phyloP scores from a whole-genome alignment of 2,797 vertebrate species.

The Myotis daubentonii region DNA sequence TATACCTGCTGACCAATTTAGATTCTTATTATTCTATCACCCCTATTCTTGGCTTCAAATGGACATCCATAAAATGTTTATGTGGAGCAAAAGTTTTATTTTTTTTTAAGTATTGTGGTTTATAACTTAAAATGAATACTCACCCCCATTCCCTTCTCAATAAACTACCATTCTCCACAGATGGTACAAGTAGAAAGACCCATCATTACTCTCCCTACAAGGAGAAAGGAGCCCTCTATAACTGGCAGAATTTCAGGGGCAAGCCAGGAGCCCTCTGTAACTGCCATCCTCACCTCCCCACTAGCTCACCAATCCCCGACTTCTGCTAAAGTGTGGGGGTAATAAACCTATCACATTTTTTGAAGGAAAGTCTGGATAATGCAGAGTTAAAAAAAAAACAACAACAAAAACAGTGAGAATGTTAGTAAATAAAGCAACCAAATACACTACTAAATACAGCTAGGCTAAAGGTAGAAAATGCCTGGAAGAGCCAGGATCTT shows the following conservation, averaged over 20 bases:
- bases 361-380: not conserved
- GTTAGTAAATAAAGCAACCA: conserved; percentile 29
- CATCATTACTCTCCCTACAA: not conserved
- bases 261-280: not conserved
- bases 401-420: not conserved
- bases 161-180: not conserved
- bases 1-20: not conserved
- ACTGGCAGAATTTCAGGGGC: not conserved
- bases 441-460: not conserved
- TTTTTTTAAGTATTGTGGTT: not conserved
- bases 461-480: not conserved
- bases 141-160: not conserved
- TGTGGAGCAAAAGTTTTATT: not conserved
- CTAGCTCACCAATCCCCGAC: not conserved
- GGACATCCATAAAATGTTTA: not conserved
- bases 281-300: not conserved
- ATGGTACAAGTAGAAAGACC: not conserved
- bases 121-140: not conserved
- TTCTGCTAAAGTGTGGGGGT: not conserved
- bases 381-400: not conserved
- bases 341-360: not conserved
- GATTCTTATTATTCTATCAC: not conserved
- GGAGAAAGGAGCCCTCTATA: not conserved
- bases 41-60: not conserved
- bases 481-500: not conserved